Conservation (phyloP, 2,797 vertebrate species). For the Paguma larvata region DNA sequence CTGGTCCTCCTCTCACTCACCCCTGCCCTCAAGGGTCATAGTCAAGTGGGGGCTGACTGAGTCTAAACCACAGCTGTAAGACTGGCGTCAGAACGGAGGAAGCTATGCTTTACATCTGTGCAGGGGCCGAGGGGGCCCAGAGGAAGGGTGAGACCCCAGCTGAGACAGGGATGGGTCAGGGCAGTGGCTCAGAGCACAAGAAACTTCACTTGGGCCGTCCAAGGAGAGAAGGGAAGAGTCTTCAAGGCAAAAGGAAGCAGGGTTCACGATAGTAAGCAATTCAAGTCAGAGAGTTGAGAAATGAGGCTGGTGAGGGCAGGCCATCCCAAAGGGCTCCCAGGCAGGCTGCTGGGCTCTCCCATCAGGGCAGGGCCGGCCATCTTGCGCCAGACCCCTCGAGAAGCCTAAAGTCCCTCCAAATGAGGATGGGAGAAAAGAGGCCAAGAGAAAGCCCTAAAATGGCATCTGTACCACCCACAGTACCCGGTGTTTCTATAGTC, state of each 20-base stretch:
- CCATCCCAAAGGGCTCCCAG: not conserved
- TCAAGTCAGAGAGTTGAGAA: not conserved
- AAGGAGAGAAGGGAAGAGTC: not conserved
- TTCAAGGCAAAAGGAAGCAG: constrained; percentile 30
- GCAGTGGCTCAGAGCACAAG: not conserved
- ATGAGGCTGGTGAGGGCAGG: not conserved
- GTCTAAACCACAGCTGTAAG: not conserved
- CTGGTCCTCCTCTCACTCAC: not conserved
- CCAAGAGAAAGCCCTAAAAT: not conserved
- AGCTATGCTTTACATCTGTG: not conserved
- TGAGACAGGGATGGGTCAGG: not conserved
- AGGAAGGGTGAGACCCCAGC: not conserved
- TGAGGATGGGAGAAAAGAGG: not conserved
- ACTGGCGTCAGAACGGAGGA: not conserved
- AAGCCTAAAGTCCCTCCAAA: not conserved
- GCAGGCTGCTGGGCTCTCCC: not conserved
- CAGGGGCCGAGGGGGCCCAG: not conserved
- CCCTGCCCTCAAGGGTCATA: not conserved
- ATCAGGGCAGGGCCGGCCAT: not conserved
- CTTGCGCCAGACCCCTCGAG: not conserved
- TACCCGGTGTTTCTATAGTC: not conserved
- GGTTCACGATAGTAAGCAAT: not conserved
- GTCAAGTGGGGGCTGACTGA: not conserved
- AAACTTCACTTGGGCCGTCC: not conserved
- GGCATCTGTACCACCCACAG: not conserved